Base-by-base conservation (phyloP, 2,797 vertebrate species). In the Caiman crocodilus region DNA sequence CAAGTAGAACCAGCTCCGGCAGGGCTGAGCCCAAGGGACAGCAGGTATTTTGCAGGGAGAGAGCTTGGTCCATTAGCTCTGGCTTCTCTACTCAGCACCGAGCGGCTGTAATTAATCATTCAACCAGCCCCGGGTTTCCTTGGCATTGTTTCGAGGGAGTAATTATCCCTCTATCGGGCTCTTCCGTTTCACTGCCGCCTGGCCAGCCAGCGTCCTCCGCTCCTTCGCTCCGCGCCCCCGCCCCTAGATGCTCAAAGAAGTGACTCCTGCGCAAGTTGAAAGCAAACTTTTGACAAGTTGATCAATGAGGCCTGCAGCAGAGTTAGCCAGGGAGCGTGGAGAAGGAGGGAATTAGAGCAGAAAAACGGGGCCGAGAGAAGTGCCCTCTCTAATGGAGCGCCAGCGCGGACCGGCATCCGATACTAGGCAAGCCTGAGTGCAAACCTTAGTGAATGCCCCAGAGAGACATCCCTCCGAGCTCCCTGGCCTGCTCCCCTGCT, bases 91-190 rank as follows among this genome's bases (percentile, higher is more conserved):
- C 1, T 17, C 69, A 3, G 35, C 6, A 14, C 59, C 4, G 59
- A 60, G 59, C 11, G 80, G 85, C 75, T 76, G 84, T 78, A 82
- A 97, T 96, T 84, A 96, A 97, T 97, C 95, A 96, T 96, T 97
- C 91, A 91, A 87, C 13, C 88, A 89, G 95, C 94, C 75, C 96
- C n/a, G 91, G 95, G 95, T 93, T 88, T 10, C 88, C 94, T 82
- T 81, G 87, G 93, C 93, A 91, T 71, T 79, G 4, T 82, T 78
- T 2, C 25, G 17, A 30, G 87, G 86, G 76, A 76, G 81, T 85
- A 96, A 97, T 96, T 96, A 88, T 92, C 94, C 78, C 79, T 94
- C 71, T 23, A 42, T 93, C 79, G 84, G 0, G 18, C 86, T 94
- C 91, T 90, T 95, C 85, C 77, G 90, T 85, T 50, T 73, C 64